Percentiles rank a stretch among this genome's conserved stretches.
Conservation (phyloP, 2,888 invertebrate genomes). For the Morpho achilles region DNA sequence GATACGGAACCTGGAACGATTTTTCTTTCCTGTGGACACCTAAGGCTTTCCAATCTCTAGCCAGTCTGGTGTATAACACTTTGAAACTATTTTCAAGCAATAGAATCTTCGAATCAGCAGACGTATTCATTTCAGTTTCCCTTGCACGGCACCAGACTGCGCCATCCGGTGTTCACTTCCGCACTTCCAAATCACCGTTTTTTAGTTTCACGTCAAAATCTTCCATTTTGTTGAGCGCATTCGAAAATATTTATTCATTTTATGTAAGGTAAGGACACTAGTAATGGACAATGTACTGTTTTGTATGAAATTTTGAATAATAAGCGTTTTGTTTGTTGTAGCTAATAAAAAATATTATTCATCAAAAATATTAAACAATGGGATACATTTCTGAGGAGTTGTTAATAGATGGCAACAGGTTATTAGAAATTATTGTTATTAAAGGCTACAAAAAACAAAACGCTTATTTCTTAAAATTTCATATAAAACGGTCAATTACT, state of each 20-base stretch:
- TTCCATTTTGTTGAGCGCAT: conserved; percentile 5
- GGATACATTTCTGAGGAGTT: no score
- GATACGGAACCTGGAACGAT: no score
- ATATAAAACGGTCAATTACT: no score
- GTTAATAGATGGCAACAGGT: no score
- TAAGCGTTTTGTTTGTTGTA: no score
- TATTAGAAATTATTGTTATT: no score
- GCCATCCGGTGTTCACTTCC: conserved; percentile 64
- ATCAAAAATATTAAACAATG: no score
- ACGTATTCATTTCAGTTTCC: conserved; percentile 58
- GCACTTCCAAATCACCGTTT: conserved; percentile 53
- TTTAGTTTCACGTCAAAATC: conserved; percentile 24
- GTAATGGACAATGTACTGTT: not conserved
- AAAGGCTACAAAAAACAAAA: no score
- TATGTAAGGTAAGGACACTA: not conserved
- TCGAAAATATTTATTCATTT: conserved; percentile 7
- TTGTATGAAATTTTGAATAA: no score
- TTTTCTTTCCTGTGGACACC: no score
- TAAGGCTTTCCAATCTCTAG: not conserved
- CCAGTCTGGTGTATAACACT: not conserved
- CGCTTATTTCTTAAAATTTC: no score
- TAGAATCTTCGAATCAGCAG: conserved; percentile 49
- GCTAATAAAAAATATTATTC: no score
- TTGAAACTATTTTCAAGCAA: conserved; percentile 28
- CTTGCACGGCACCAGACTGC: conserved; percentile 59